These are phyloP conservation scores for Dipodomys spectabilis DNA, from an alignment of 2,113 vertebrate genomes.

Conservation along the genomic window DNA sequence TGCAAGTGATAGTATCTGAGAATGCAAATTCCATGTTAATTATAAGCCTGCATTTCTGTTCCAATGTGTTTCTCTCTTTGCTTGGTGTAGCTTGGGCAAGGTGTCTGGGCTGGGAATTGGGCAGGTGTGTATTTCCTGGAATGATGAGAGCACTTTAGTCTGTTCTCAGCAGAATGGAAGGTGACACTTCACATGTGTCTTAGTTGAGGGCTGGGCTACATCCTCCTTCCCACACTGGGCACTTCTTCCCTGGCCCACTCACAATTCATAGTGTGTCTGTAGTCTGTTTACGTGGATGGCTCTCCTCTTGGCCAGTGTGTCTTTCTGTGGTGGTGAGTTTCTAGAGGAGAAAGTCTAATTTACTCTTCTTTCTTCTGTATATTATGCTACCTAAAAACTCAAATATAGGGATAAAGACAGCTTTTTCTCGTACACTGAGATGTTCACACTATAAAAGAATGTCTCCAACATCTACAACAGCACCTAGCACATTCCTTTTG, in stretches of 20 bases:
- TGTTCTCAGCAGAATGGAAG: slow-evolving; percentile 6
- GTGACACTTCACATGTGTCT: slow-evolving; percentile 6
- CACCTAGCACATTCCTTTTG: not conserved
- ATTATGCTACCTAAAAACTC: not conserved
- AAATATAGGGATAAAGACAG: not conserved
- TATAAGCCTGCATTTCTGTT: not conserved
- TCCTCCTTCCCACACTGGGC: not conserved
- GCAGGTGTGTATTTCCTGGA: not conserved
- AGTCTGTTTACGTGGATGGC: not conserved
- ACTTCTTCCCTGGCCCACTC: not conserved
- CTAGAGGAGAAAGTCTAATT: not conserved
- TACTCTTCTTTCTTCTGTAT: not conserved
- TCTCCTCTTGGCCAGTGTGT: not conserved
- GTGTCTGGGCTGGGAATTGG: not conserved
- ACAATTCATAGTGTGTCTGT: not conserved
- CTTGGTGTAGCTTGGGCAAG: rapidly evolving
- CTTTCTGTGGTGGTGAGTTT: slow-evolving; percentile 41
- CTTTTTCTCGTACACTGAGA: not conserved
- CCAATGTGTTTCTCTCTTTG: not conserved
- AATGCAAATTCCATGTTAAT: not conserved
- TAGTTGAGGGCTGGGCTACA: not conserved
- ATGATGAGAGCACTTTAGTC: not conserved
- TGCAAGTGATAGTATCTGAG: not conserved
- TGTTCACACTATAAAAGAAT: not conserved
- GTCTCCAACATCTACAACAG: not conserved